Percentiles rank a stretch among this genome's conserved stretches.
These are phyloP conservation scores for Bufotes viridis DNA, from an alignment of 2,797 vertebrate species.

Conservation along the genomic window DNA sequence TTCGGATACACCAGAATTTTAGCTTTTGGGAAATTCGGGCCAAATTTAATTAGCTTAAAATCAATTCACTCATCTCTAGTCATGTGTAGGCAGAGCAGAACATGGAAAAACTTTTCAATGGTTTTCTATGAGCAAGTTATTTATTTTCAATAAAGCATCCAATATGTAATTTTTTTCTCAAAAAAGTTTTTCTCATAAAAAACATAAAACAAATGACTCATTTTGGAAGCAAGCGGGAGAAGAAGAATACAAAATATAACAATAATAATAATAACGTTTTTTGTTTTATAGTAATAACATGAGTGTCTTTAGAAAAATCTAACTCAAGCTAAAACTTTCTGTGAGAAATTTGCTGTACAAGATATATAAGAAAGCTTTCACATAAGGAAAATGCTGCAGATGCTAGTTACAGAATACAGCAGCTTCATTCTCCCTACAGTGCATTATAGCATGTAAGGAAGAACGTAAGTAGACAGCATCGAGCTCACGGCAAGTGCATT, in stretches of 20 bases:
- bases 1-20: too few relatives aligned
- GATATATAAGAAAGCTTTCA: slow-evolving; percentile 26
- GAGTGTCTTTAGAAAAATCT: neutral
- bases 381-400: slow-evolving; percentile 21
- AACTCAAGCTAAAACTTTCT: neutral
- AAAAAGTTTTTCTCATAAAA: too few relatives aligned
- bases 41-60: too few relatives aligned
- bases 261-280: neutral
- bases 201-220: too few relatives aligned
- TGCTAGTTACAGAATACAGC: slow-evolving; percentile 24
- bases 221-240: too few relatives aligned
- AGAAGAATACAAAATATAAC: neutral
- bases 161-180: neutral
- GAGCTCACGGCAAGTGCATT: slow-evolving; percentile 45
- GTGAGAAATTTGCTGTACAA: slow-evolving; percentile 4
- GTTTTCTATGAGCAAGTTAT: neutral
- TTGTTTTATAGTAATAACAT: neutral
- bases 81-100: too few relatives aligned
- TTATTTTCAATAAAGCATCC: neutral
- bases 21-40: too few relatives aligned
- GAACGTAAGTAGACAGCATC: slow-evolving; percentile 32
- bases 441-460: slow-evolving; percentile 53
- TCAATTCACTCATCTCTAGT: too few relatives aligned
- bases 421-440: slow-evolving; percentile 33
- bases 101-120: too few relatives aligned